Percentiles rank a stretch among this genome's conserved stretches.
Evolutionary conservation across 1,140 invertebrate species (phyloP).

Genomic region (Lerema accius): DNA sequence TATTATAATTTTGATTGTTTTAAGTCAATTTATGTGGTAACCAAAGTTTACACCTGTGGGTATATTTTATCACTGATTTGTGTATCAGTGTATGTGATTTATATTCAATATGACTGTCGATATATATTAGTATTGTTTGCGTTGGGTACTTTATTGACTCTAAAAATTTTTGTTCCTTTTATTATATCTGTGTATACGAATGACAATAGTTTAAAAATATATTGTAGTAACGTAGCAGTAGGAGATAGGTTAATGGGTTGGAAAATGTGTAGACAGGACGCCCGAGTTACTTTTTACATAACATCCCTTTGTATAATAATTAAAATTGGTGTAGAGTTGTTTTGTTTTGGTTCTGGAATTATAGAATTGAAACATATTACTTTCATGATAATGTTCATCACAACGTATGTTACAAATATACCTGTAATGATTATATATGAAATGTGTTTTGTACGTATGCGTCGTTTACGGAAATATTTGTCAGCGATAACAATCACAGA

Average conservation of each 20-base stretch:
- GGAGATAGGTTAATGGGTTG: not conserved
- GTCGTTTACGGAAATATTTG: constrained; percentile 1
- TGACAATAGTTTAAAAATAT: constrained; percentile 1
- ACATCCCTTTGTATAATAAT: not conserved
- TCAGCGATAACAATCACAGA: not conserved
- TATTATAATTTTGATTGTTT: constrained; percentile 6
- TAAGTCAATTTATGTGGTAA: not conserved
- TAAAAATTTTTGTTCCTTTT: constrained; percentile 2
- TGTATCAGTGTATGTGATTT: not conserved
- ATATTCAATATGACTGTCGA: not conserved
- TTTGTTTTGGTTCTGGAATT: not conserved
- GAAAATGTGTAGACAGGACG: not conserved
- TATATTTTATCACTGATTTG: not conserved
- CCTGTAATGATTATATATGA: constrained; percentile 14
- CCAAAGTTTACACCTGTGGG: not conserved
- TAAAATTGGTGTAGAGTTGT: not conserved
- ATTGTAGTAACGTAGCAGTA: not conserved
- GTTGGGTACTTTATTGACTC: constrained; percentile 1
- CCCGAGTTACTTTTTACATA: not conserved
- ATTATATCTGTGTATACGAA: constrained; percentile 3
- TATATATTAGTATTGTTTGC: not conserved
- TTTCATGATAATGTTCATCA: not conserved
- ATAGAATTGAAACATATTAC: not conserved
- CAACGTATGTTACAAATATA: constrained; percentile 2
- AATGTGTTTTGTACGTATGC: constrained; percentile 5